A percentile compares a stretch with the other conserved stretches of the same genome.
Evolutionary conservation across 2,888 invertebrate species (phyloP).

Genomic region (Polydesmus complanatus): DNA sequence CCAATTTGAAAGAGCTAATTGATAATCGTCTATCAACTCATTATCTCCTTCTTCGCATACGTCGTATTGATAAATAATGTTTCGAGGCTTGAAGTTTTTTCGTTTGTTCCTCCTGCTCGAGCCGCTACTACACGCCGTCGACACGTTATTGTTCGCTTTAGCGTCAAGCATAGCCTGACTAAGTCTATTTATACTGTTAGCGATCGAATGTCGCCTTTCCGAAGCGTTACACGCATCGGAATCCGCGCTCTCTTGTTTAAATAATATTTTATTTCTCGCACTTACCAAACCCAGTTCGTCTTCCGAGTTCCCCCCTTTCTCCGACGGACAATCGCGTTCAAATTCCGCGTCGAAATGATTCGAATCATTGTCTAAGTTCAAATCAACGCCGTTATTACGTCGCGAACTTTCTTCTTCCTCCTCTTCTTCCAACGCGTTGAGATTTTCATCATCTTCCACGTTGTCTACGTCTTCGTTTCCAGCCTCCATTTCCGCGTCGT

Average conservation of each 20-base stretch:
- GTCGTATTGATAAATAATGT: slow-evolving; percentile 36
- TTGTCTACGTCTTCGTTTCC: neutral
- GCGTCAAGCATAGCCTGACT: neutral
- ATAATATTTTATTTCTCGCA: neutral
- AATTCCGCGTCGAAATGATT: neutral
- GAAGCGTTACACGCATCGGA: neutral
- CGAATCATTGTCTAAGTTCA: neutral
- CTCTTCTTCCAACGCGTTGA: neutral
- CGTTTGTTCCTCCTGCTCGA: slow-evolving; percentile 53
- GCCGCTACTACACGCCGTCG: neutral
- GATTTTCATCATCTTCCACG: neutral
- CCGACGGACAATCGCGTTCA: neutral
- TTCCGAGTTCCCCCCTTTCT: neutral
- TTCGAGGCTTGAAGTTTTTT: slow-evolving; percentile 64
- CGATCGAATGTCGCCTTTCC: neutral
- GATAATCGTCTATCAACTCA: slow-evolving; percentile 11
- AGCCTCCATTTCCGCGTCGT: neutral
- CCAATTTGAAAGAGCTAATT: neutral
- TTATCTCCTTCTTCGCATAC: slow-evolving; percentile 11
- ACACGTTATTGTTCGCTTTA: neutral
- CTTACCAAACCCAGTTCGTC: neutral
- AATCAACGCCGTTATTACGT: neutral
- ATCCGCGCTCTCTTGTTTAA: neutral
- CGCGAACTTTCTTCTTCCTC: neutral
- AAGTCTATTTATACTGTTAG: neutral